These are phyloP conservation scores for Pelusios castaneus DNA, from an alignment of 2,113 vertebrate genomes.

Conservation along the genomic window DNA sequence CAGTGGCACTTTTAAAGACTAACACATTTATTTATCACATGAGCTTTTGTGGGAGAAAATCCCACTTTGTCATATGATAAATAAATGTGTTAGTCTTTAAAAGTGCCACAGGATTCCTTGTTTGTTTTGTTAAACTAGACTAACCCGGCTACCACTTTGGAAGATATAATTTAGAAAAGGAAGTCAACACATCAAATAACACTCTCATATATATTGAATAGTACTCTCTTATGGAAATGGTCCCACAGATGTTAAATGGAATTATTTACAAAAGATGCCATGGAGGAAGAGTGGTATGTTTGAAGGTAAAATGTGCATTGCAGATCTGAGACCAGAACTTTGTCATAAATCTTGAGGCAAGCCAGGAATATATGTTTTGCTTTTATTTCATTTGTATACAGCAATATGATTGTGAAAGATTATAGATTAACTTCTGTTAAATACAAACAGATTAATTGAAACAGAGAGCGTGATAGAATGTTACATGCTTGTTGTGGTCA, in stretches of 20 bases:
- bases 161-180: not conserved
- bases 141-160: too few relatives aligned
- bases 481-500: not conserved
- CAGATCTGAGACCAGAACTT: not conserved
- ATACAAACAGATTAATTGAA: not conserved
- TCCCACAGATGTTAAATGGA: not conserved
- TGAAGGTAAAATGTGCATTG: not conserved
- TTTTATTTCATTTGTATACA: not conserved
- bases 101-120: too few relatives aligned
- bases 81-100: too few relatives aligned
- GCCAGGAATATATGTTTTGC: not conserved
- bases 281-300: not conserved
- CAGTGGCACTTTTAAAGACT: too few relatives aligned
- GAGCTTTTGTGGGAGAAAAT: too few relatives aligned
- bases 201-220: not conserved
- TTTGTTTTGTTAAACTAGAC: too few relatives aligned
- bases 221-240: not conserved
- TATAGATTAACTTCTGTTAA: not conserved
- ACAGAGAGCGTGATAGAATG: fast-evolving
- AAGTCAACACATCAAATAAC: not conserved
- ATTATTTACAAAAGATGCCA: not conserved
- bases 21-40: too few relatives aligned
- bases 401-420: not conserved
- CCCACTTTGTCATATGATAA: too few relatives aligned
- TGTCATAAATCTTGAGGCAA: not conserved